phyloP scores from a whole-genome alignment of 2,113 vertebrate genomes.

The Oreochromis spilurus region DNA sequence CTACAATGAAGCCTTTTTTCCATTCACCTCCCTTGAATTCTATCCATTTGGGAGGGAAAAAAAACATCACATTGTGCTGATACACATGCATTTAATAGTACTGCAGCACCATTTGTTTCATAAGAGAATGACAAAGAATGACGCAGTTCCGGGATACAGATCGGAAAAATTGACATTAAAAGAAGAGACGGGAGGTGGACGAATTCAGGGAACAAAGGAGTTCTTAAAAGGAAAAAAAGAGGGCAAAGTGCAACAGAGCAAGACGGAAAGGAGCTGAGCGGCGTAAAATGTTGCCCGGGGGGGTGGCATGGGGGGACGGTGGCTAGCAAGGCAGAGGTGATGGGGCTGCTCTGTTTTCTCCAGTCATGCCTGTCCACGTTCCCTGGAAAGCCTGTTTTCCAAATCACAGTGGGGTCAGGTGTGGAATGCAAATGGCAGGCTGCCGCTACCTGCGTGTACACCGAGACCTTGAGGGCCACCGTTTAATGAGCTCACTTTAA shows the following conservation, averaged over 20 bases:
- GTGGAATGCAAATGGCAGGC: conserved; percentile 33
- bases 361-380: conserved; percentile 37
- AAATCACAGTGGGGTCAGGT: conserved; percentile 29
- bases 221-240: background rate
- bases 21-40: background rate
- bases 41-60: background rate
- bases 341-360: conserved; percentile 13
- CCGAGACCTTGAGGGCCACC: conserved; percentile 5
- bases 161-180: background rate
- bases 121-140: background rate
- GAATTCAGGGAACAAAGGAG: background rate
- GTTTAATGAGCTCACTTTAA: conserved; percentile 24
- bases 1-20: background rate
- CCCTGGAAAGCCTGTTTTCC: conserved; percentile 32
- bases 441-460: background rate
- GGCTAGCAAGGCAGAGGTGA: background rate
- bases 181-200: background rate
- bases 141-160: background rate
- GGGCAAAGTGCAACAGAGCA: background rate
- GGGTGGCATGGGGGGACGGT: background rate
- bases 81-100: background rate
- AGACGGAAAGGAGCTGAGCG: background rate
- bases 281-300: background rate
- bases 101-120: background rate
- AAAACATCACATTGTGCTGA: background rate